Percentiles rank a stretch among this genome's conserved stretches.
phyloP scores from a whole-genome alignment of 2,797 vertebrate species.

The Amphiprion clarkii region DNA sequence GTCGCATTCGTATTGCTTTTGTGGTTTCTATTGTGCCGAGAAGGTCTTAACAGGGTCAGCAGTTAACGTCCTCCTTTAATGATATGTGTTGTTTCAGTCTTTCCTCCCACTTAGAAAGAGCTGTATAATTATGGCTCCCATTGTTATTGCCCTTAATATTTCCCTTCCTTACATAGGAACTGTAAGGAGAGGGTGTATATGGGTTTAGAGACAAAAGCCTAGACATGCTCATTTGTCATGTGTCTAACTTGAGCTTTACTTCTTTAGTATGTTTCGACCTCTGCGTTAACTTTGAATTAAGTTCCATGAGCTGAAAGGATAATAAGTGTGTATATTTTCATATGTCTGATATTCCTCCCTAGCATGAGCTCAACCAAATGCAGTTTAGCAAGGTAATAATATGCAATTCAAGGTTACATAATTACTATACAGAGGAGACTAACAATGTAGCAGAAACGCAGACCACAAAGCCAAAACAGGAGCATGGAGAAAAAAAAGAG shows the following conservation, averaged over 20 bases:
- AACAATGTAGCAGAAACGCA: background rate
- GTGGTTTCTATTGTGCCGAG: background rate
- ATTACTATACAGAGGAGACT: background rate
- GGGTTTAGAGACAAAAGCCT: slow-evolving; percentile 8
- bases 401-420: slow-evolving; percentile 13
- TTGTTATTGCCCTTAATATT: slow-evolving; percentile 9
- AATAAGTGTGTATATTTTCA: slow-evolving; percentile 7
- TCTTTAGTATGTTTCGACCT: background rate
- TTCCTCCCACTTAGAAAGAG: slow-evolving; percentile 5
- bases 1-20: background rate
- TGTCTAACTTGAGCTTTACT: background rate
- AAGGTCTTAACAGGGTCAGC: slow-evolving; percentile 12
- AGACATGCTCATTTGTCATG: background rate
- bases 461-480: slow-evolving; percentile 7
- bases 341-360: slow-evolving; percentile 13
- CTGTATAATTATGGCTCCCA: slow-evolving; percentile 21
- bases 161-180: background rate
- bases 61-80: background rate
- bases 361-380: slow-evolving; percentile 20
- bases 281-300: slow-evolving; percentile 5
- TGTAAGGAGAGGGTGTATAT: background rate
- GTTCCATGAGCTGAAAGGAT: background rate
- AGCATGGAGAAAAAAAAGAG: slow-evolving; percentile 1
- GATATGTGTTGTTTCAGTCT: slow-evolving; percentile 19
- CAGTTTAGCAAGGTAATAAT: slow-evolving; percentile 16